Evolutionary conservation across 2,888 invertebrate species (phyloP).

Genomic region (Ellobium chinense): DNA sequence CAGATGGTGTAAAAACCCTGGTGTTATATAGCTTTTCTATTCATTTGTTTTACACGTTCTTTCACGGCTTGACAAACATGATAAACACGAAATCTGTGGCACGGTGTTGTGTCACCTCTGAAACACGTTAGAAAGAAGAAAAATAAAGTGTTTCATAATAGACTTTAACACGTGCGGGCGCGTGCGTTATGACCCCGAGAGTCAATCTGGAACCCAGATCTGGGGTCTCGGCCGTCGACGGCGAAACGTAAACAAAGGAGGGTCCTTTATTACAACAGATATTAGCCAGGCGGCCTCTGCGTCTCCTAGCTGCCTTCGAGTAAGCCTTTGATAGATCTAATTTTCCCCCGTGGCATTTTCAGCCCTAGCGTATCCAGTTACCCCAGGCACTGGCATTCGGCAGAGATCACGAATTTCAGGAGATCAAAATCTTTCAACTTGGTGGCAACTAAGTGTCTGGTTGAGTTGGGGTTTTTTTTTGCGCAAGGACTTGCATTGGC

Average conservation of each 20-base stretch:
- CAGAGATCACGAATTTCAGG: background rate
- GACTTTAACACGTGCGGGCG: background rate
- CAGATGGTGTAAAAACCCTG: no score
- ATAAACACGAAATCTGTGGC: background rate
- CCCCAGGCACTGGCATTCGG: background rate
- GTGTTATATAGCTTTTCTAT: background rate
- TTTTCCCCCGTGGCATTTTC: conserved; percentile 12
- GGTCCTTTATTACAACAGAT: background rate
- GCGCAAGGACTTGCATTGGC: no score
- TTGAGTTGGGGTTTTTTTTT: no score
- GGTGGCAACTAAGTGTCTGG: background rate
- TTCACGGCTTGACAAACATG: background rate
- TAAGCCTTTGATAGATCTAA: conserved; percentile 13
- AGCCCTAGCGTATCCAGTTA: background rate
- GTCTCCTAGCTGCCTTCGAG: background rate
- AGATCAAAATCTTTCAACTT: conserved; percentile 13
- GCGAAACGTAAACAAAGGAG: background rate
- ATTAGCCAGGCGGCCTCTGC: background rate
- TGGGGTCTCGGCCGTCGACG: background rate
- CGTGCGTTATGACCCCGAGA: background rate
- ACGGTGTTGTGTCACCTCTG: background rate
- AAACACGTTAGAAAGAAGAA: background rate
- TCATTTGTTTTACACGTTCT: background rate
- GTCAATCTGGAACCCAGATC: background rate
- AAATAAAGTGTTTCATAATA: background rate